These are phyloP conservation scores for Sepioteuthis lessoniana DNA, from an alignment of 2,888 invertebrate species.

Conservation along the genomic window DNA sequence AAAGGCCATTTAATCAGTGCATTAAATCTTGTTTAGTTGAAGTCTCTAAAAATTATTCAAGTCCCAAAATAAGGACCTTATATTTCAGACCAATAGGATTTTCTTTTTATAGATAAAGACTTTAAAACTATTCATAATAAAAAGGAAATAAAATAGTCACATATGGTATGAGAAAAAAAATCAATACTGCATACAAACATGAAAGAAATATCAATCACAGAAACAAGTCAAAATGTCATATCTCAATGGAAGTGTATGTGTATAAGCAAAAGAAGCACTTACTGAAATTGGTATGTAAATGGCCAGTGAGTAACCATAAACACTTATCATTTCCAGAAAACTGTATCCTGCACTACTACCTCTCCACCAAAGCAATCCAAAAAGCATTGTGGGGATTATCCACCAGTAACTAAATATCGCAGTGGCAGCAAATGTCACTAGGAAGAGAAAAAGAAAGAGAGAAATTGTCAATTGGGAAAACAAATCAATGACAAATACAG, in stretches of 20 bases:
- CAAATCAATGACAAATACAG: not conserved
- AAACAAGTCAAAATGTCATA: not conserved
- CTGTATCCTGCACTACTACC: constrained; percentile 77
- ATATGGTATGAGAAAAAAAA: too few relatives aligned
- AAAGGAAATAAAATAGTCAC: too few relatives aligned
- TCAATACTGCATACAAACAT: too few relatives aligned
- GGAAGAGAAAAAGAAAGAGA: constrained; percentile 56
- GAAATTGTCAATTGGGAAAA: not conserved
- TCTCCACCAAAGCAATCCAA: constrained; percentile 90
- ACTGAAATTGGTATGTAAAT: constrained; percentile 94
- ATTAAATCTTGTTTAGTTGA: too few relatives aligned
- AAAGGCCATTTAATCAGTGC: too few relatives aligned
- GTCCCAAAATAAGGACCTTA: too few relatives aligned
- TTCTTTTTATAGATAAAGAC: too few relatives aligned
- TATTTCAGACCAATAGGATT: too few relatives aligned
- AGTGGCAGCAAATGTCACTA: constrained; percentile 92
- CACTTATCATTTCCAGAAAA: constrained; percentile 89
- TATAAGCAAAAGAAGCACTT: constrained; percentile 62
- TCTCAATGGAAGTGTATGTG: not conserved
- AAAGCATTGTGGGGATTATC: constrained; percentile 87
- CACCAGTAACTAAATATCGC: constrained; percentile 91
- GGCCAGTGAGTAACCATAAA: constrained; percentile 95
- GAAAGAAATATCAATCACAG: too few relatives aligned
- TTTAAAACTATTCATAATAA: too few relatives aligned
- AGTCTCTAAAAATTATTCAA: too few relatives aligned